Evolutionary conservation across 1,140 invertebrate genomes (phyloP), one percentile per base, ranked within the genome.

Genomic region (Cyrtorhinus lividipennis): DNA sequence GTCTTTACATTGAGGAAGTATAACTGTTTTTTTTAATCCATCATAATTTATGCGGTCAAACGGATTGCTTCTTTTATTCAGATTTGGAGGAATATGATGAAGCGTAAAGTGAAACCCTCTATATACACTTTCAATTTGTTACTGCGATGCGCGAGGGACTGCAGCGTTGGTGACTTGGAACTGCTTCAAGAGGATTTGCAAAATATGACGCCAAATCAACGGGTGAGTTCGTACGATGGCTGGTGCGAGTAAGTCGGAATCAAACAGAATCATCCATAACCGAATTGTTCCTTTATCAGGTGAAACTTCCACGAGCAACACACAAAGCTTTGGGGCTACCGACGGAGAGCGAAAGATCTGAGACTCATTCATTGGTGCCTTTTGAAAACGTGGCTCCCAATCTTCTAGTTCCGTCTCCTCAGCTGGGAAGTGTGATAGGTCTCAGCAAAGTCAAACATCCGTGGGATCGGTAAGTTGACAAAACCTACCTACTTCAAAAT

Each of bases 61-160:
- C n/a, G n/a, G n/a, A n/a, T n/a, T n/a, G n/a, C n/a, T n/a, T n/a
- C n/a, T n/a, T n/a, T n/a, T n/a, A n/a, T n/a, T n/a, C 60, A 81
- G 79, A 73, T 92, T n/a, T 95, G 90, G 89, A 81, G 85, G 56
- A 84, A 88, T 75, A 86, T 95, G 83, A 70, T 80, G 26, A 69
- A 76, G 61, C 74, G 77, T 66, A 78, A 76, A 56, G 75, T 92
- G 2, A 77, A 73, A 59, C 88, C 89, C 1, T 80, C 80, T 69
- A 72, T 87, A 64, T 84, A 78, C 66, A 81, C 81, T 5, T 95
- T 88, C 68, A 93, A 94, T 80, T 76, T 93, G 23, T 74, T 96
- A 67, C 69, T 95, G 2, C 77, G 84, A 67, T 81, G 81, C 71
- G 80, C 84, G 0, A 80, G 86, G 66, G 89, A 95, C 69, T 92